A percentile compares a stretch with the other conserved stretches of the same genome.
These are phyloP conservation scores for Archips xylosteana DNA, from an alignment of 2,888 invertebrate genomes.

Conservation along the genomic window DNA sequence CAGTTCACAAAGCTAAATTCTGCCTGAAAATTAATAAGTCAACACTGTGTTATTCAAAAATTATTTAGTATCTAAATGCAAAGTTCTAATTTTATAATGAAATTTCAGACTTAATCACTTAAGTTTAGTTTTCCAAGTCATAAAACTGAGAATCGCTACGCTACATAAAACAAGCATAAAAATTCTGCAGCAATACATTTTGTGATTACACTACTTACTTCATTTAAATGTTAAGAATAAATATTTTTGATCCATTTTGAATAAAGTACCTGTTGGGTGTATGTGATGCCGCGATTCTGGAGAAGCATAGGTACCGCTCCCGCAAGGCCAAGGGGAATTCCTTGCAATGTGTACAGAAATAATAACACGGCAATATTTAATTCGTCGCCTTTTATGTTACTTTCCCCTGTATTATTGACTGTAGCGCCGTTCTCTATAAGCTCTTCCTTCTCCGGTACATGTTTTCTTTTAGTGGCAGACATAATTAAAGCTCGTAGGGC, in stretches of 20 bases:
- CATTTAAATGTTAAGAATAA: background rate
- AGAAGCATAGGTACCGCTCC: conserved; percentile 98
- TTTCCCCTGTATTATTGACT: conserved; percentile 56
- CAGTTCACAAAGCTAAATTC: conserved; percentile 97
- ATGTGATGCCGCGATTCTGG: conserved; percentile 96
- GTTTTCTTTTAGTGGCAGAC: conserved; percentile 77
- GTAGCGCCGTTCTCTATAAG: conserved; percentile 76
- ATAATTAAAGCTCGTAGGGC: conserved; percentile 68
- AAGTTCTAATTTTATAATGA: background rate
- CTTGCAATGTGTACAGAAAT: conserved; percentile 97
- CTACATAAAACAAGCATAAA: too few species aligned
- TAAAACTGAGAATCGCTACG: too few species aligned
- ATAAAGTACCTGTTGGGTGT: conserved; percentile 92
- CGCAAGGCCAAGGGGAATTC: conserved; percentile 97
- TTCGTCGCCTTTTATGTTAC: conserved; percentile 90
- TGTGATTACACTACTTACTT: background rate
- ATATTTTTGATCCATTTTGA: too few species aligned
- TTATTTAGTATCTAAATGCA: background rate
- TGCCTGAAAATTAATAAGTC: conserved; percentile 82
- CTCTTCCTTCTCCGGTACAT: conserved; percentile 70
- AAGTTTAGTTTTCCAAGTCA: too few species aligned
- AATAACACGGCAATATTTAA: conserved; percentile 94
- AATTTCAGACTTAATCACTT: too few species aligned
- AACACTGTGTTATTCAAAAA: background rate
- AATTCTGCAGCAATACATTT: background rate